Evolutionary conservation across 2,797 vertebrate genomes (phyloP), one percentile per base, ranked within the genome.

Genomic region (Xiphophorus birchmanni): DNA sequence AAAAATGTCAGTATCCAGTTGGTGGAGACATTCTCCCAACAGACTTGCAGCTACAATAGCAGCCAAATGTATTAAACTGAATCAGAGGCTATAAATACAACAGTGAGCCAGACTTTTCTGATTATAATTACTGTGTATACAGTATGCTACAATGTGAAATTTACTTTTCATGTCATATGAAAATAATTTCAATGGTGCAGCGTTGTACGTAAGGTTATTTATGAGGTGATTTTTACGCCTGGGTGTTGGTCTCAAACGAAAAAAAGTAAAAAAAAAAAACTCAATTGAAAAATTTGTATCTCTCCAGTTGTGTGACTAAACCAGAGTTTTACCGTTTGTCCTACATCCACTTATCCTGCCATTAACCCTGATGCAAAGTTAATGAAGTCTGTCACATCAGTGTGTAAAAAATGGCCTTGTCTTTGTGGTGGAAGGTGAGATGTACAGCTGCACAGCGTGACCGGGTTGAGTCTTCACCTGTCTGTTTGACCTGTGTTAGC

Each of bases 401-500:
- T 11, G 42, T 48, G 40, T 48, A 73, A 63, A 71, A 56, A 32
- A 63, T 42, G 42, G 9, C 42, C 42, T 29, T 26, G 56, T 60
- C 69, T 84, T 85, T 74, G 37, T 79, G 79, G 45, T 54, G 40
- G 56, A 40, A 84, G 74, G 74, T 78, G 73, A 83, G 9, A 80
- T 42, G 26, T 54, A 63, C 77, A 48, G 74, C 2, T 80, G 75
- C 42, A 17, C 13, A 47, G 48, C 73, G 1, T 37, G 69, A 84
- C 82, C 45, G 1, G 50, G 69, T 26, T 54, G 74, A 76, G 82
- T 81, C 6, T 69, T 83, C 69, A 21, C 48, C 74, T 65, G 74
- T 88, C 47, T 82, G 44, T 89, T 35, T 84, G 67, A 81, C 79
- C 79, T 75, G 78, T 10, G 26, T 65, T 44, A 80, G 77, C 54